Evolutionary conservation across 1,140 invertebrate species (phyloP), one percentile per base, ranked within the genome.

Genomic region (Drosophila leontia): DNA sequence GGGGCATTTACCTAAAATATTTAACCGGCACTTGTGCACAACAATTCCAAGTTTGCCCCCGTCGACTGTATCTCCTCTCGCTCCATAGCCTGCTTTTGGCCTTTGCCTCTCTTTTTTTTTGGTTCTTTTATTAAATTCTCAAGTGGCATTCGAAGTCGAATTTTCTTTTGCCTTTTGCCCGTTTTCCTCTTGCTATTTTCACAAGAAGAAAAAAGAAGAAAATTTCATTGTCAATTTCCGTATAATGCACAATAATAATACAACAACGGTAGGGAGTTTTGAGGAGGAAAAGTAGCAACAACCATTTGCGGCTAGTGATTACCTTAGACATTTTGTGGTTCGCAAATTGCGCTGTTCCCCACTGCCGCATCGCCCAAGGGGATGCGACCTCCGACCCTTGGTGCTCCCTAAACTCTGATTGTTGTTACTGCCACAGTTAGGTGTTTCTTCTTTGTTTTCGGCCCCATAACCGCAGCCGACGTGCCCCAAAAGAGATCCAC

Each of bases 181-280:
- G 56, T 62, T 62, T 67, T 53, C 15, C 56, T 44, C 68, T 84
- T 80, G 72, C 84, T 78, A 80, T 84, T 87, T 87, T 88, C 64
- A 70, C 47, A 76, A 58, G 47, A 74, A 55, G 44, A 75, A 72
- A 55, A 50, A 75, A 72, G 47, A 74, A 55, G 56, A 71, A 78
- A 78, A 82, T 88, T 87, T 83, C 80, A 88, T 87, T 87, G 84
- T 87, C 84, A 87, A 88, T 88, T 88, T 87, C 77, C 84, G 72
- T 87, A 87, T 88, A 88, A 88, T 88, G 84, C 80, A 87, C 84
- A 88, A 87, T 87, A 87, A 87, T 80, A 88, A 88, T 80, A 88
- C 60, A 62, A 42, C 60, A 70, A 58, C 51, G 34, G 47, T n/a
- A 57, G 41, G 50, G 44, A 68, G 48, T 50, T 17, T 56, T 17